Evolutionary conservation across 2,113 vertebrate genomes (phyloP).

Genomic region (Danio rerio): GRCz12tu NC_133177.1:32161501-32162000

Average conservation of each 20-base stretch:
- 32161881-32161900: no score
- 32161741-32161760: not conserved
- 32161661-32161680: constrained; percentile 13
- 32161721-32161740: not conserved
- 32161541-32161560: not conserved
- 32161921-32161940: no score
- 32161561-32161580: constrained; percentile 12
- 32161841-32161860: no score
- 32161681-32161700: not conserved
- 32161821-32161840: not conserved
- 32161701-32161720: not conserved
- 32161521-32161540: not conserved
- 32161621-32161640: not conserved
- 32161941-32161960: no score
- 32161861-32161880: no score
- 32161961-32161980: no score
- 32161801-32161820: not conserved
- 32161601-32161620: not conserved
- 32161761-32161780: not conserved
- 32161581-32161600: not conserved
- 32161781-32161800: no score
- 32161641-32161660: not conserved
- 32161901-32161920: no score
- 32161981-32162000: no score
- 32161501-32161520: not conserved